phyloP scores from a whole-genome alignment of 1,140 invertebrate species.

The Glossosoma conforme region DNA sequence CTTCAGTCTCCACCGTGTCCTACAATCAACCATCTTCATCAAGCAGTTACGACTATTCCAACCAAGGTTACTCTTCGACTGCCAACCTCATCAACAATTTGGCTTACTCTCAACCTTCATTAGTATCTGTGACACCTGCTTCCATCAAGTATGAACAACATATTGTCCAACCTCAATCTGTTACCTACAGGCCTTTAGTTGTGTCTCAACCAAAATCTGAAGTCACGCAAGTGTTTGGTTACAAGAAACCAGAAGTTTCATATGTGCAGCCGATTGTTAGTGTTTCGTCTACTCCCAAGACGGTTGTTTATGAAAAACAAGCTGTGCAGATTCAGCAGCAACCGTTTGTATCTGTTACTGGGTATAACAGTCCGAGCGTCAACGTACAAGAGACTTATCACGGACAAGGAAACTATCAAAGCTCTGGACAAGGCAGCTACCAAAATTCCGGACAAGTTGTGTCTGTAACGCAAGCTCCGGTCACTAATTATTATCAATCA shows the following conservation, averaged over 20 bases:
- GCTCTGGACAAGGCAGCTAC: slow-evolving; percentile 8
- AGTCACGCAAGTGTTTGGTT: slow-evolving; percentile 44
- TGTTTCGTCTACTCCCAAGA: slow-evolving; percentile 38
- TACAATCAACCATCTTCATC: slow-evolving; percentile 10
- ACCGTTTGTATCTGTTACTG: slow-evolving; percentile 36
- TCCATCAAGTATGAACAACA: slow-evolving; percentile 11
- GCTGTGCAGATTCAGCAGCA: slow-evolving; percentile 9
- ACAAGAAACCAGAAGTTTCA: slow-evolving; percentile 41
- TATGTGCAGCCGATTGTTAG: slow-evolving; percentile 39
- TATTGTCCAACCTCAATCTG: slow-evolving; percentile 16
- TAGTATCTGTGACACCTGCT: slow-evolving; percentile 1
- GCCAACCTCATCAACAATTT: slow-evolving; percentile 3
- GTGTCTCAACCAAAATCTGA: slow-evolving; percentile 39
- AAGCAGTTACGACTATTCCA: not conserved
- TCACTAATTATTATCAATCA: slow-evolving; percentile 13
- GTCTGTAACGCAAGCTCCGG: slow-evolving; percentile 10
- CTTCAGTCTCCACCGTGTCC: too few relatives aligned
- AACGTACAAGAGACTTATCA: slow-evolving; percentile 20
- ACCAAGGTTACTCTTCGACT: slow-evolving; percentile 7
- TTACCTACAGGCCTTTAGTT: slow-evolving; percentile 33
- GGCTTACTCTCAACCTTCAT: slow-evolving; percentile 4
- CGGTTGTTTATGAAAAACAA: slow-evolving; percentile 31
- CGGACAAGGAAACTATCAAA: slow-evolving; percentile 13
- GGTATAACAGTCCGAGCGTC: slow-evolving; percentile 26
- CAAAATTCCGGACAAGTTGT: too few relatives aligned